phyloP scores from a whole-genome alignment of 2,888 invertebrate species.

The Eueremaeus valkanovi region DNA sequence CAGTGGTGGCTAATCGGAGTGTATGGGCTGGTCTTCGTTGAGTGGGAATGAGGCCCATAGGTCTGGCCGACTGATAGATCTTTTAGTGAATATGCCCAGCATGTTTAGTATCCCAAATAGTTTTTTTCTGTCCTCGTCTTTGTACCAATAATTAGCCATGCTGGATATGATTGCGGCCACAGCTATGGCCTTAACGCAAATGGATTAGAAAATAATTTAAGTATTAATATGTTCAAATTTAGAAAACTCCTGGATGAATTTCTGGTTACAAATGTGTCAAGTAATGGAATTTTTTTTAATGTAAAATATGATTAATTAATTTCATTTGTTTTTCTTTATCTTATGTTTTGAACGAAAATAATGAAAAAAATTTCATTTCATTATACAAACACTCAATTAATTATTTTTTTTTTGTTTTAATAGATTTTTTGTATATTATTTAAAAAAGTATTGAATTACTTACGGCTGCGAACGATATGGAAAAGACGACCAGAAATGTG shows the following conservation, averaged over 20 bases:
- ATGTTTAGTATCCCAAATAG: not conserved
- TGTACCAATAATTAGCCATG: not conserved
- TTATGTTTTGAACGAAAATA: not conserved
- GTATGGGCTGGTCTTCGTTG: too few species aligned
- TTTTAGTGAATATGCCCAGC: not conserved
- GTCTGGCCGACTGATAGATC: not conserved
- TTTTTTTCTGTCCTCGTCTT: not conserved
- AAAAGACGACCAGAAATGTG: not conserved
- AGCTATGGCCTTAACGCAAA: not conserved
- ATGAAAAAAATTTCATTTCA: too few species aligned
- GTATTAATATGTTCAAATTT: not conserved
- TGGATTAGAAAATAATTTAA: not conserved
- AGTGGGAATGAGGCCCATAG: too few species aligned
- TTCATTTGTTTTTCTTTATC: too few species aligned
- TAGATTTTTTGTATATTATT: too few species aligned
- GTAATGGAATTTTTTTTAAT: too few species aligned
- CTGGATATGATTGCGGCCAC: constrained; percentile 2
- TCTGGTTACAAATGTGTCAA: too few species aligned
- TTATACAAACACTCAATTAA: too few species aligned
- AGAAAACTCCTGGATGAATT: not conserved
- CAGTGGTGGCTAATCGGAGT: too few species aligned
- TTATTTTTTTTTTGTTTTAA: too few species aligned
- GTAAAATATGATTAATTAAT: not conserved
- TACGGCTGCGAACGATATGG: constrained; percentile 22
- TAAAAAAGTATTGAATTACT: not conserved